Base-by-base conservation (phyloP, 2,797 vertebrate species). In the Tokudaia muenninki region DNA sequence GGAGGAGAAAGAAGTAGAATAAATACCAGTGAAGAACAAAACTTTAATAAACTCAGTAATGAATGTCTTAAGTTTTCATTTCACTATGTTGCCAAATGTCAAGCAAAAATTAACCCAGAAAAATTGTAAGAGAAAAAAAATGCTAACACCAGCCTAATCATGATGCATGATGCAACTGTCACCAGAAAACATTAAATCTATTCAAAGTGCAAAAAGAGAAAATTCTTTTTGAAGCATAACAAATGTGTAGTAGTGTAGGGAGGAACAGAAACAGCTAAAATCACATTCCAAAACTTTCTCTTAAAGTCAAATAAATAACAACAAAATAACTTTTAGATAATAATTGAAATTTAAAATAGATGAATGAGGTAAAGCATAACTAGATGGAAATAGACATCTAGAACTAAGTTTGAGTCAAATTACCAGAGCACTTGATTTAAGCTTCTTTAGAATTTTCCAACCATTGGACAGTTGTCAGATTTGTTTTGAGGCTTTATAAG, bases 61-160 rank as follows among this genome's bases (percentile, higher is more conserved):
- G 67, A 63, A 52, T 41, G 10, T 65, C 47, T 31, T 67, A 84
- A 63, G 6, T 74, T 88, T 89, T 61, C 19, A 72, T 81, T 50
- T n/a, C 31, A 74, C 8, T 14, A 44, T 63, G 5, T 90, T 41
- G 22, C 3, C 24, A 90, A 57, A 2, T 78, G 19, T 34, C 31
- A 91, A 74, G 19, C 41, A 90, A 95, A 52, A 21, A 44, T 26
- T 67, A n/a, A 88, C 9, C 1, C 19, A 91, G 81, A 92, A 90
- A 90, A 94, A 24, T 44, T 96, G 12, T 41, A 94, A 94, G 11
- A 90, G 14, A 92, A 92, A 82, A 94, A 41, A 65, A 12, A 82
- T 50, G 5, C 10, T 86, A 91, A 94, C 6, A 50, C 14, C 2
- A 17, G 3, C n/a, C 16, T 47, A 57, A 84, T 10, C 41, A 14